These are phyloP conservation scores for Bombylius discolor DNA, from an alignment of 2,888 invertebrate genomes.

Conservation along the genomic window DNA sequence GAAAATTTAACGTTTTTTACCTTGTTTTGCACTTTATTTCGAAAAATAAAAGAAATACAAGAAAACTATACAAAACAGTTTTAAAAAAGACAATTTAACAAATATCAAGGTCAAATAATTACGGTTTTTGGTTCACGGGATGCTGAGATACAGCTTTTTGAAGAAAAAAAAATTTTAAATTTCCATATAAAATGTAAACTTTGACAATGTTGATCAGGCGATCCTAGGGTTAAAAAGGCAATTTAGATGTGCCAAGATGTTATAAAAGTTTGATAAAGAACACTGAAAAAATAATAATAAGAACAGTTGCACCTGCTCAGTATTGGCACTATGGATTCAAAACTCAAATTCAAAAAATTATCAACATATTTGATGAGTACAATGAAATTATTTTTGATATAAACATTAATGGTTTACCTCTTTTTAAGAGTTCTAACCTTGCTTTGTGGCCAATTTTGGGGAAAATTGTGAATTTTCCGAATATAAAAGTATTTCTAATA, in stretches of 20 bases:
- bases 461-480: constrained; percentile 8
- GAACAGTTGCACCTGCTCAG: constrained; percentile 5
- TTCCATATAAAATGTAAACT: too few relatives aligned
- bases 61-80: too few relatives aligned
- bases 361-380: constrained; percentile 5
- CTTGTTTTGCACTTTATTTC: too few relatives aligned
- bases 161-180: too few relatives aligned
- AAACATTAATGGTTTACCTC: constrained; percentile 10
- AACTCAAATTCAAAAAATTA: constrained; percentile 7
- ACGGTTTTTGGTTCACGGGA: too few relatives aligned
- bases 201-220: too few relatives aligned
- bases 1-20: too few relatives aligned
- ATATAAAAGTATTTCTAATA: constrained; percentile 7
- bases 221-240: too few relatives aligned
- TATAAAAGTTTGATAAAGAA: background rate
- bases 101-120: too few relatives aligned
- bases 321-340: constrained; percentile 12
- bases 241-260: background rate
- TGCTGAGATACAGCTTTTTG: too few relatives aligned
- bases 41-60: too few relatives aligned
- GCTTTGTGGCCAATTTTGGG: constrained; percentile 13
- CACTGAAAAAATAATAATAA: background rate
- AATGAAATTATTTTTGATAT: constrained; percentile 11
- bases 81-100: too few relatives aligned
- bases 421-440: constrained; percentile 11